These are phyloP conservation scores for Polyommatus iphigenia DNA, from an alignment of 2,888 invertebrate genomes.

Conservation along the genomic window DNA sequence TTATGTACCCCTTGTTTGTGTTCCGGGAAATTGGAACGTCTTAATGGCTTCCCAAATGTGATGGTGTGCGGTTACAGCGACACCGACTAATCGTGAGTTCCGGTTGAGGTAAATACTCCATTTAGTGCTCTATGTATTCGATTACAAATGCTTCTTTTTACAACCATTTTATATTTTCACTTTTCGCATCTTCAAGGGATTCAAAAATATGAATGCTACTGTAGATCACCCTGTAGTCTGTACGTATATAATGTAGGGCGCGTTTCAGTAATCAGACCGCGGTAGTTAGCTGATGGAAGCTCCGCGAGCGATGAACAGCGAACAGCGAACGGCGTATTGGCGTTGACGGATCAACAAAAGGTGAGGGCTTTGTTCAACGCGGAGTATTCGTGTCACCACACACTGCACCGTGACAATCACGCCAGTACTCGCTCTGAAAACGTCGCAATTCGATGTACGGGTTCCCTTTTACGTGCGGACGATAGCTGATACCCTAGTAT, in stretches of 20 bases:
- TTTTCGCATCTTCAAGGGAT: neutral
- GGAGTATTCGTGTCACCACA: conserved; percentile 1
- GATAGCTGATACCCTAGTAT: neutral
- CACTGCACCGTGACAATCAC: neutral
- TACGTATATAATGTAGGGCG: conserved; percentile 6
- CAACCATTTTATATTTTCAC: neutral
- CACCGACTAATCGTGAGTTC: neutral
- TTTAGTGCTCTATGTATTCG: neutral
- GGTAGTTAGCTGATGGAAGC: conserved; percentile 21
- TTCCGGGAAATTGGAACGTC: conserved; percentile 7
- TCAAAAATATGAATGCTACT: neutral
- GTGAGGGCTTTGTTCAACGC: conserved; percentile 3
- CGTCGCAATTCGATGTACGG: neutral
- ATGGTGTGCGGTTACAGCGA: neutral
- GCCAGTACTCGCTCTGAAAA: neutral
- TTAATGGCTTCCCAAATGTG: conserved; percentile 6
- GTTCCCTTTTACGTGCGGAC: neutral
- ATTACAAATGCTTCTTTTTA: neutral
- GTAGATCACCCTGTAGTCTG: conserved; percentile 2
- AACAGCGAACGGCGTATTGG: neutral
- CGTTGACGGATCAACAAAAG: conserved; percentile 8
- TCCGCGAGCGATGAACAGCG: neutral
- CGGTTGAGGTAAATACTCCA: neutral
- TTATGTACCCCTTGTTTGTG: neutral
- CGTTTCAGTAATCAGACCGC: conserved; percentile 7